phyloP scores from a whole-genome alignment of 2,113 vertebrate genomes.

The Protobothrops flavoviridis region DNA sequence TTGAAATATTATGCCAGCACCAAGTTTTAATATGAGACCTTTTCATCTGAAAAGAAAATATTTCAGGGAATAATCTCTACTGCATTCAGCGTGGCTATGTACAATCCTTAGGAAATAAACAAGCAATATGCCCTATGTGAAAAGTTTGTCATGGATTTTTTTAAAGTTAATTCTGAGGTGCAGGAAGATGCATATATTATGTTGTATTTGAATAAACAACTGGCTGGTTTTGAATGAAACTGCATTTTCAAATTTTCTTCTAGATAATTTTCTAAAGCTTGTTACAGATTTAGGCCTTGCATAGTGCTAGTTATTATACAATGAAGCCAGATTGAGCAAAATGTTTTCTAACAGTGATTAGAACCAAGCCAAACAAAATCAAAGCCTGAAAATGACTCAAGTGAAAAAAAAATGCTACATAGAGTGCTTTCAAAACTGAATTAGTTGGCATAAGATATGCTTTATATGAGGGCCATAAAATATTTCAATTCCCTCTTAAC shows the following conservation, averaged over 20 bases:
- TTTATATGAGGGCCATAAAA: not conserved
- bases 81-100: not conserved
- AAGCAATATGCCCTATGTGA: not conserved
- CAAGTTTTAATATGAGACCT: not conserved
- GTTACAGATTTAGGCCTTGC: not conserved
- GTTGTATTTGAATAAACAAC: not conserved
- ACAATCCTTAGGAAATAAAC: not conserved
- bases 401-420: not conserved
- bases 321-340: not conserved
- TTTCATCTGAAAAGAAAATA: conserved; percentile 3
- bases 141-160: not conserved
- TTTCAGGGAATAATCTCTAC: not conserved
- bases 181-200: not conserved
- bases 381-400: not conserved
- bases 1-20: conserved; percentile 10
- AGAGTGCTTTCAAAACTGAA: not conserved
- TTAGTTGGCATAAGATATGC: not conserved
- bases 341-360: not conserved
- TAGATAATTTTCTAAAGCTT: conserved; percentile 32
- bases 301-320: not conserved
- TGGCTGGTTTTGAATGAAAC: not conserved
- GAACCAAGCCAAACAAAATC: not conserved
- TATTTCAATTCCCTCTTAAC: not conserved
- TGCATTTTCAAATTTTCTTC: not conserved
- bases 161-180: not conserved